Percentiles rank a stretch among this genome's conserved stretches.
These are phyloP conservation scores for Phalanger gymnotis DNA, from an alignment of 2,797 vertebrate genomes.

Conservation along the genomic window DNA sequence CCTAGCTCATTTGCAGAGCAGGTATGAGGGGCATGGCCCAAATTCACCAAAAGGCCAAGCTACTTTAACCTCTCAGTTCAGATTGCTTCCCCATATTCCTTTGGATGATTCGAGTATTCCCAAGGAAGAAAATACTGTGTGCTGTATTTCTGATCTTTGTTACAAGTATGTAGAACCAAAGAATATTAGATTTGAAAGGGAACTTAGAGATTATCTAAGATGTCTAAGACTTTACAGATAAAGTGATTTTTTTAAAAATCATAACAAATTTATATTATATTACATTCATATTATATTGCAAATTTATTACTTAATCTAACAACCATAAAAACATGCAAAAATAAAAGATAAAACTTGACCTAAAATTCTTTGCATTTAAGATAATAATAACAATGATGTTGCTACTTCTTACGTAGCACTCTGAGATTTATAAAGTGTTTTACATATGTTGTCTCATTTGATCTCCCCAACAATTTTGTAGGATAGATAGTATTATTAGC, in stretches of 20 bases:
- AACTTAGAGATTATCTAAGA: not conserved
- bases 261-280: not conserved
- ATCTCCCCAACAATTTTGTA: no score
- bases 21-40: not conserved
- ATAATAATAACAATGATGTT: not conserved
- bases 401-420: not conserved
- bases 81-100: constrained; percentile 1
- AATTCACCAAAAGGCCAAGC: not conserved
- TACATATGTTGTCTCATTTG: not conserved
- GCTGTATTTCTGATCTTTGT: no score
- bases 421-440: not conserved
- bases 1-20: not conserved
- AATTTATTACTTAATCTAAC: not conserved
- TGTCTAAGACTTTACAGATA: not conserved
- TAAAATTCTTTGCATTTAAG: not conserved
- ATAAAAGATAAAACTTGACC: not conserved
- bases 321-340: not conserved
- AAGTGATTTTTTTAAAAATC: not conserved
- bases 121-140: constrained; percentile 21
- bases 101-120: constrained; percentile 42
- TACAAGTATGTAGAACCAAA: not conserved
- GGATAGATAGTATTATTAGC: not conserved
- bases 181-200: not conserved
- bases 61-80: not conserved
- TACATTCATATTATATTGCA: not conserved